phyloP scores from a whole-genome alignment of 53 echinoderm and acorn worm genomes.

The Luidia sarsii region DNA sequence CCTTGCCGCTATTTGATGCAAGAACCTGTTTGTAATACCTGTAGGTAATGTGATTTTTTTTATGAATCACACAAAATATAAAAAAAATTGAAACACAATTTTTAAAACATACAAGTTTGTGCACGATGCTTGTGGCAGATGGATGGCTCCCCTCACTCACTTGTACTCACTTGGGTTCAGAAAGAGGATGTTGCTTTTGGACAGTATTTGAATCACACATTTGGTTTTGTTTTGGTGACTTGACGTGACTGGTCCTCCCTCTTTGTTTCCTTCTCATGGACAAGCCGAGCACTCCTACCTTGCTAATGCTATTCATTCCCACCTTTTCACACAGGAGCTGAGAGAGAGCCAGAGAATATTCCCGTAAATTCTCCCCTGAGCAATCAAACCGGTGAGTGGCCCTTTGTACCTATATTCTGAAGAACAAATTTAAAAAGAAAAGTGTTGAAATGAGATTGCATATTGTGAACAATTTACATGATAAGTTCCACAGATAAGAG shows the following conservation, averaged over 20 bases:
- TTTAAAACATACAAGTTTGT: not conserved
- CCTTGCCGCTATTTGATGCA: no score
- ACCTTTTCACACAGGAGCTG: constrained; percentile 34
- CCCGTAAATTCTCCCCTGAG: constrained; percentile 9
- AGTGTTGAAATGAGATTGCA: no score
- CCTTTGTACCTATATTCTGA: no score
- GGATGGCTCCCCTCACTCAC: no score
- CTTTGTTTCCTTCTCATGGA: constrained; percentile 36
- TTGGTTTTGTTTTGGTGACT: constrained; percentile 44
- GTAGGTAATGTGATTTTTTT: no score
- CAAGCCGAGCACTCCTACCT: constrained; percentile 40
- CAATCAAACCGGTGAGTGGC: constrained; percentile 7
- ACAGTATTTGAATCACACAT: not conserved
- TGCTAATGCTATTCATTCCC: constrained; percentile 45
- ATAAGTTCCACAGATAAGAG: not conserved
- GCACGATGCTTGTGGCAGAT: constrained; percentile 24
- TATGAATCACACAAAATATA: no score
- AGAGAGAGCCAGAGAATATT: constrained; percentile 31
- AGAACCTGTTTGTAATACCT: no score
- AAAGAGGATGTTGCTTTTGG: not conserved
- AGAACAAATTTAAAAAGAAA: no score
- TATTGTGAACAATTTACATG: not conserved
- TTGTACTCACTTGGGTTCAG: no score
- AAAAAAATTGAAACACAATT: not conserved
- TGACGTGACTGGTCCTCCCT: constrained; percentile 33